Conservation (phyloP, 2,797 vertebrate species). For the Argya squamiceps region DNA sequence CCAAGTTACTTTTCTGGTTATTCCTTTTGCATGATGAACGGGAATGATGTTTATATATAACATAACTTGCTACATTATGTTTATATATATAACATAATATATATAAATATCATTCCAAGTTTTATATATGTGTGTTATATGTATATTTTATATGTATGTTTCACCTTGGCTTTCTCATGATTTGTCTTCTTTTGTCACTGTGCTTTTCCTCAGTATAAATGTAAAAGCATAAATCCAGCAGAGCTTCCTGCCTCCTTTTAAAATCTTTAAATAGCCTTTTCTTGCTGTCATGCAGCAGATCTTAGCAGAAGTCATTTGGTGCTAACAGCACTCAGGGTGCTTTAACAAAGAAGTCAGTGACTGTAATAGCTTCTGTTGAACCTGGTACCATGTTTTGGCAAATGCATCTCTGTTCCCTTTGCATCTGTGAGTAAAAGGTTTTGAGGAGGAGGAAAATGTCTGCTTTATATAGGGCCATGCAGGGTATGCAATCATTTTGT, state of each 20-base stretch:
- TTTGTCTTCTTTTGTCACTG: background rate
- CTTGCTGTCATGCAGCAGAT: background rate
- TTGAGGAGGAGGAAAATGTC: background rate
- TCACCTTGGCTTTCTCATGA: background rate
- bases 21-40: background rate
- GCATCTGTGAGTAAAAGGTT: background rate
- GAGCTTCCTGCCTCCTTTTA: background rate
- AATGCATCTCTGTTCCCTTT: background rate
- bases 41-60: background rate
- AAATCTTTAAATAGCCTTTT: background rate
- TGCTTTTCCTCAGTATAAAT: background rate
- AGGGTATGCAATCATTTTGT: background rate
- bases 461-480: background rate
- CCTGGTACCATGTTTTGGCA: background rate
- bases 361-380: background rate
- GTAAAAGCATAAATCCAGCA: background rate
- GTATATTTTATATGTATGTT: background rate
- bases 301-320: background rate
- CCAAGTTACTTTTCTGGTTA: conserved; percentile 13
- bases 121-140: background rate
- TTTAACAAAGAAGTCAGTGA: background rate
- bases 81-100: background rate
- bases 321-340: background rate
- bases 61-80: background rate
- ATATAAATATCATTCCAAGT: background rate